These are phyloP conservation scores for Drosophila lowei DNA, from an alignment of 1,140 invertebrate species.

Conservation along the genomic window DNA sequence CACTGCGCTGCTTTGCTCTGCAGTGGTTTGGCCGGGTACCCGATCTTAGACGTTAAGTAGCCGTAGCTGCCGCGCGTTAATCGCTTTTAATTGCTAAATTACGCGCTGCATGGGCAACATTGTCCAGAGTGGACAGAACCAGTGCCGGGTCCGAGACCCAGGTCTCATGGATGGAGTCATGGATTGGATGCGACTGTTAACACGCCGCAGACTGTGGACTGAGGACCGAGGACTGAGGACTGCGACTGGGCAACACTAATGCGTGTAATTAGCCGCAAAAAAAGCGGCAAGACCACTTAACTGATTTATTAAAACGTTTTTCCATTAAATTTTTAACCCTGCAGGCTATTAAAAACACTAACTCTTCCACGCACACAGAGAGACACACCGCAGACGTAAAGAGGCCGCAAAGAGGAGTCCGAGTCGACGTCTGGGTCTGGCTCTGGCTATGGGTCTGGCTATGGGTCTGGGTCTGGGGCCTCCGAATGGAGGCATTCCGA, in stretches of 20 bases:
- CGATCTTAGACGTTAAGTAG: slow-evolving; percentile 68
- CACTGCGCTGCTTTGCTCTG: background rate
- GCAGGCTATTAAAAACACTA: slow-evolving; percentile 77
- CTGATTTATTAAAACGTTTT: slow-evolving; percentile 82
- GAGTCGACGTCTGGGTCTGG: too few relatives aligned
- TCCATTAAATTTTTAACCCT: slow-evolving; percentile 82
- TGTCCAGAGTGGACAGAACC: slow-evolving; percentile 26
- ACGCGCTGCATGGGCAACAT: slow-evolving; percentile 67
- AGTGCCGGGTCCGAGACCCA: slow-evolving; percentile 14
- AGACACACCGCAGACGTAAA: slow-evolving; percentile 31
- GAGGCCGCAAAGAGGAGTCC: slow-evolving; percentile 51
- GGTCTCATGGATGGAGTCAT: slow-evolving; percentile 31
- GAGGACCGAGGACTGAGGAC: slow-evolving; percentile 24
- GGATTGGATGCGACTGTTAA: slow-evolving; percentile 45
- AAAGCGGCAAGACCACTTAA: slow-evolving; percentile 81
- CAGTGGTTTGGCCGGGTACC: slow-evolving; percentile 1
- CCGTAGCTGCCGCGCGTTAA: slow-evolving; percentile 65
- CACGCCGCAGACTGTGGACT: slow-evolving; percentile 39
- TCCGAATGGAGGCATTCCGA: slow-evolving; percentile 13
- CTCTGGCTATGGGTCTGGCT: too few relatives aligned
- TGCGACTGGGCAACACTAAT: slow-evolving; percentile 71
- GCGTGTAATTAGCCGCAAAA: slow-evolving; percentile 81
- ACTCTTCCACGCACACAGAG: slow-evolving; percentile 27
- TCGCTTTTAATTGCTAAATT: slow-evolving; percentile 82
- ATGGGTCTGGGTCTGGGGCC: background rate